Evolutionary conservation across 2,888 invertebrate genomes (phyloP).

Genomic region (Poecilus cupreus): DNA sequence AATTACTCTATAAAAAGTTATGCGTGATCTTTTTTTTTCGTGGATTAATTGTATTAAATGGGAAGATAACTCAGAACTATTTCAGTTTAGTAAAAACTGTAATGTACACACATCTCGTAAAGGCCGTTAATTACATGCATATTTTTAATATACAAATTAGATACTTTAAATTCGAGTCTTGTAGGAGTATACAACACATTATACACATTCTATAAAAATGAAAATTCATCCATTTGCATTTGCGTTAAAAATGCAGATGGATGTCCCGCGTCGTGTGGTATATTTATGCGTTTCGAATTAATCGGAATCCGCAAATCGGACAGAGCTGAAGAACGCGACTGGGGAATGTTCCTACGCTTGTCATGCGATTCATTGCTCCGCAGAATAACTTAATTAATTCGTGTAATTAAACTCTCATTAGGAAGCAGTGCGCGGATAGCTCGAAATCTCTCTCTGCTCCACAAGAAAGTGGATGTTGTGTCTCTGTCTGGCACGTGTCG

Average conservation of each 20-base stretch:
- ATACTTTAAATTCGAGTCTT: background rate
- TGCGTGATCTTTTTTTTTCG: no score
- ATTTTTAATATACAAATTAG: background rate
- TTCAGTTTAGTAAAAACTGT: no score
- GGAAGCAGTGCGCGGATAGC: conserved; percentile 34
- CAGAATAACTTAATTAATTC: conserved; percentile 67
- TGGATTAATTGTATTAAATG: no score
- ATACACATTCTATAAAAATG: background rate
- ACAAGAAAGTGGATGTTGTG: background rate
- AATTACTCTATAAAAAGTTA: no score
- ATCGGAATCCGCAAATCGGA: background rate
- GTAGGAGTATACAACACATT: background rate
- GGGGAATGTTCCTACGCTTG: conserved; percentile 4
- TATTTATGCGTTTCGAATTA: background rate
- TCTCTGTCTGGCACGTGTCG: background rate
- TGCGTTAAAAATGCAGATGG: background rate
- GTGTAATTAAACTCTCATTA: conserved; percentile 70
- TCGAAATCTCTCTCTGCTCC: background rate
- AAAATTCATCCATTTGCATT: background rate
- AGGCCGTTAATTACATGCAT: background rate
- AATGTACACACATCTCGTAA: background rate
- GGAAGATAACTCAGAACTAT: no score
- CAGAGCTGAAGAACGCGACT: background rate
- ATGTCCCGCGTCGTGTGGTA: background rate
- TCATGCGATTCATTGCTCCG: conserved; percentile 37